Evolutionary conservation across 2,797 vertebrate genomes (phyloP), one percentile per base, ranked within the genome.

Genomic region (Lycodopsis pacificus): DNA sequence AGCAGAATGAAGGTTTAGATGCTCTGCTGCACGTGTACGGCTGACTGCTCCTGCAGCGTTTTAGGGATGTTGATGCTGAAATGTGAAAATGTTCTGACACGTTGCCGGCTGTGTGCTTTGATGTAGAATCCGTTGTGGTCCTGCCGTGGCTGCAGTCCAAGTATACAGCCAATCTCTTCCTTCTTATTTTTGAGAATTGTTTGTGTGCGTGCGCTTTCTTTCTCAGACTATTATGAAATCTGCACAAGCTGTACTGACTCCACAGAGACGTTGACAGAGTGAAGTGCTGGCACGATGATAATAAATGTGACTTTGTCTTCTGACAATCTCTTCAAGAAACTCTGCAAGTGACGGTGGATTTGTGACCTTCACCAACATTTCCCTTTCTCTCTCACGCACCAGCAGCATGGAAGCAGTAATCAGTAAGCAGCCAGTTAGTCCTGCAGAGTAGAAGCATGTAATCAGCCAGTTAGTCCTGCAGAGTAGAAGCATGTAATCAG

Each of bases 1-100:
- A 70, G 78, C 30, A 65, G 64, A 14, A 30, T 27, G 51, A 64
- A 73, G 51, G 40, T 69, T 59, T 46, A 46, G 58, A 36, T 81
- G 38, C 76, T 56, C 8, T 13, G 49, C 59, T 48, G 20, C 73
- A 71, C 54, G 67, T 77, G 78, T 65, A 40, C 15, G 22, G 61
- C 32, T 13, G 36, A 72, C 59, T 58, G 74, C 78, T 57, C 30
- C 46, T 64, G 19, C 38, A 59, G 44, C 71, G 25, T 79, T 74
- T 70, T 44, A 40, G 57, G 69, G 44, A 71, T 54, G 27, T 56
- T 67, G 48, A 68, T 46, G 48, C 54, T 61, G 32, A 69, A 73
- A 70, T 44, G 4, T 22, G 62, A 38, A 76, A 61, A 58, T 34
- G 61, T 71, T 77, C 38, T 2, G 44, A 77, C 49, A 15, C 13